phyloP scores from a whole-genome alignment of 64 coral and sea anemone genomes.

The Actinia tenebrosa region DNA sequence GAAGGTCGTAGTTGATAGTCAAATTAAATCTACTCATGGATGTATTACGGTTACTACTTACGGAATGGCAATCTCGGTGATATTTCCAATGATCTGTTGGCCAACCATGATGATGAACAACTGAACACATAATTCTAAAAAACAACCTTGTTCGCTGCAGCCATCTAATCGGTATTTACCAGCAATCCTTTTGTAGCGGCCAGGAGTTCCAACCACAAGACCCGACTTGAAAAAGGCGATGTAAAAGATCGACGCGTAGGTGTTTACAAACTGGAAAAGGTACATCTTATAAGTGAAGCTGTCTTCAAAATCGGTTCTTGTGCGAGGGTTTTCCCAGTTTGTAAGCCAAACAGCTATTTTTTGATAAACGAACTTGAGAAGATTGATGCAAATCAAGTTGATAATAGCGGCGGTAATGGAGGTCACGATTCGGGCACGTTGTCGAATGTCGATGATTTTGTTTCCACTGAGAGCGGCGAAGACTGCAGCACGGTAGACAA shows the following conservation, averaged over 20 bases:
- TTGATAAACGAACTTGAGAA: conserved; percentile 52
- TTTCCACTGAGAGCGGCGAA: conserved; percentile 58
- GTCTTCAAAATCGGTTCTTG: conserved; percentile 64
- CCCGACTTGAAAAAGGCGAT: conserved; percentile 81
- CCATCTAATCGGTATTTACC: conserved; percentile 62
- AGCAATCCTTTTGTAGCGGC: conserved; percentile 42
- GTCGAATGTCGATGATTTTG: conserved; percentile 22
- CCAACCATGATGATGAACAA: conserved; percentile 78
- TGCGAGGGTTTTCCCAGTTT: conserved; percentile 72
- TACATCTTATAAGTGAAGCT: conserved; percentile 81
- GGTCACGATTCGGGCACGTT: conserved; percentile 63
- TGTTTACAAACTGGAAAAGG: conserved; percentile 80
- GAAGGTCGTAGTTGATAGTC: no score
- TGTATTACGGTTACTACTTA: conserved; percentile 32
- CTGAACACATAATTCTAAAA: conserved; percentile 68
- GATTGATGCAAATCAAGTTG: conserved; percentile 68
- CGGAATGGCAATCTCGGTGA: conserved; percentile 70
- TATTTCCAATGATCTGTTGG: conserved; percentile 62
- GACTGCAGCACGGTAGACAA: conserved; percentile 62
- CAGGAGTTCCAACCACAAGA: conserved; percentile 58
- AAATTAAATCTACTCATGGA: background rate
- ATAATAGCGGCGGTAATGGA: conserved; percentile 57
- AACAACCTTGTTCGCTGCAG: conserved; percentile 68
- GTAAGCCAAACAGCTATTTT: conserved; percentile 45
- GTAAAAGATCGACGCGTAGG: conserved; percentile 62